Base-by-base conservation (phyloP, 2,888 invertebrate genomes). In the Chesias legatella region DNA sequence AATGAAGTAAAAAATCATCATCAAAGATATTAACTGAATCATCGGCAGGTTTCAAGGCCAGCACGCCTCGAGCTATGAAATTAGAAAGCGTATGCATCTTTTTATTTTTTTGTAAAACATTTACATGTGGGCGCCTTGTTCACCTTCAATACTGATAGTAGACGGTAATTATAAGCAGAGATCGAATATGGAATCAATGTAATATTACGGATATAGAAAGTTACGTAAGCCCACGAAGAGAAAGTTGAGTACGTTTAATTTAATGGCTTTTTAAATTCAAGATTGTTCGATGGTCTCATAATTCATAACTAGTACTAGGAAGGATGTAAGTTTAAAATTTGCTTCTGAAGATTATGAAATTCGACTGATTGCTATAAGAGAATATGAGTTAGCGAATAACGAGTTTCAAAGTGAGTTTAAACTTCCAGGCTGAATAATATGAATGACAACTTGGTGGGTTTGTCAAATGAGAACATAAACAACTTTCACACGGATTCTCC, bases 11-110 rank as follows among this genome's bases (percentile, higher is more conserved):
- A n/a, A n/a, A n/a, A 38, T 27, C 25, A 42, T 48, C 35, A 41
- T 36, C 33, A 10, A 35, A 43, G 33, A 43, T 45, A 53, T 41
- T 33, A 49, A 36, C 38, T 39, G 27, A 49, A 43, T 44, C 40
- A 46, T 42, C 43, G 42, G 43, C 28, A 46, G 29, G 71, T 11
- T 29, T 70, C 64, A 63, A 40, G 69, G 67, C 68, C 69, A 68
- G 73, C 76, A 76, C 60, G 83, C 85, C 79, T 59, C 67, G 52
- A 67, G 86, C 76, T 63, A 78, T 66, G 67, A 80, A 84, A 83
- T 86, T 86, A 86, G 86, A 88, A 88, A 86, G 86, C 81, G 68
- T 67, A 67, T 54, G 33, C 22, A 48, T 38, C 53, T 48, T 53
- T 55, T 40, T 39, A 67, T 64, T 63, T 67, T 67, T 64, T 71